Evolutionary conservation across 2,888 invertebrate species (phyloP).

Genomic region (Unio delphinus): DNA sequence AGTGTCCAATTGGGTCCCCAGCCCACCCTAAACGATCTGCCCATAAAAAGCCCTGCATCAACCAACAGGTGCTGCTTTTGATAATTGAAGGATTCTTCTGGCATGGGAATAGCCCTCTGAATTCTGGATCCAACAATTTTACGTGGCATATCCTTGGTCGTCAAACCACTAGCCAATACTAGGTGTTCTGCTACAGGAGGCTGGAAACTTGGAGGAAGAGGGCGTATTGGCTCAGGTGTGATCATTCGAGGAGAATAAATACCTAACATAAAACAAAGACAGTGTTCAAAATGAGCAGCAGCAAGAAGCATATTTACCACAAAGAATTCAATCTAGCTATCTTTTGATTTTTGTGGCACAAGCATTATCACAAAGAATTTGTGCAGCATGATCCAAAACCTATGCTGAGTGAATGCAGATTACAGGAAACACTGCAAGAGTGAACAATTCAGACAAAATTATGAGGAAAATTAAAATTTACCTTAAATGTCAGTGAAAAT

Average conservation of each 20-base stretch:
- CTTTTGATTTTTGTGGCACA: too few relatives aligned
- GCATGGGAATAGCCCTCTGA: conserved; percentile 44
- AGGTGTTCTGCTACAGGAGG: conserved; percentile 57
- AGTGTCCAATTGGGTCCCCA: conserved; percentile 81
- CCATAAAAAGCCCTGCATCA: conserved; percentile 71
- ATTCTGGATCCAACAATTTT: conserved; percentile 55
- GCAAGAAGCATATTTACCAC: too few relatives aligned
- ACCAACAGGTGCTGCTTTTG: conserved; percentile 58
- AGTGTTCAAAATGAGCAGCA: too few relatives aligned
- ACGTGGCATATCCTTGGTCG: conserved; percentile 43
- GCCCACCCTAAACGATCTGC: conserved; percentile 78
- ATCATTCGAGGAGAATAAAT: conserved; percentile 45
- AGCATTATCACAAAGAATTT: too few relatives aligned
- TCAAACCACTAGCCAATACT: conserved; percentile 60
- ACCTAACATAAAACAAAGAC: conserved; percentile 15
- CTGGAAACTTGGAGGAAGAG: conserved; percentile 40
- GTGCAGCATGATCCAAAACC: too few relatives aligned
- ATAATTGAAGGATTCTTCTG: conserved; percentile 58
- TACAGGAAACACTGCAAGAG: too few relatives aligned
- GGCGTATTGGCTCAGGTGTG: conserved; percentile 48
- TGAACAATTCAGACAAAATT: too few relatives aligned
- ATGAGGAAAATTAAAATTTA: too few relatives aligned
- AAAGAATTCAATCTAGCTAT: too few relatives aligned
- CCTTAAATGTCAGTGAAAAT: too few relatives aligned
- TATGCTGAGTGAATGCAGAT: too few relatives aligned